Base-by-base conservation (phyloP, 2,113 vertebrate genomes). In the Scomber scombrus region DNA sequence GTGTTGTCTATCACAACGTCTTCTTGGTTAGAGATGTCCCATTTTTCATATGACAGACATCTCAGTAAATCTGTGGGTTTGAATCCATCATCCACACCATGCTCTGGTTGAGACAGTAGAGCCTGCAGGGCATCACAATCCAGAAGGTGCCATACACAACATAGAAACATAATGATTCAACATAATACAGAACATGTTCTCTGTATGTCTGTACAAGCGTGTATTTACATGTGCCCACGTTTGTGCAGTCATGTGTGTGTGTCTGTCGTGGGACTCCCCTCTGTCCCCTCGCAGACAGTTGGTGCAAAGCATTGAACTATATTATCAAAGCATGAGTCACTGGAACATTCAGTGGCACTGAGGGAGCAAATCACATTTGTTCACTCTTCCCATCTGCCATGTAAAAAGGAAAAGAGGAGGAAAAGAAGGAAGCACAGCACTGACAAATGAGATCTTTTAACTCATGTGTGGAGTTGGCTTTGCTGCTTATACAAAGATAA, bases 261-360 rank as follows among this genome's bases (percentile, higher is more conserved):
- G 21, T 70, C 31, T 75, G 49, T 31, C 29, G 57, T 67, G 55
- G 68, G 75, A 49, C 65, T 29, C 21, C 45, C 5, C 55, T 56
- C 26, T 18, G 26, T 75, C 57, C 52, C 51, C 70, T 55, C 55
- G 67, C 49, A 82, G 75, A 81, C 79, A 79, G 67, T 79, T 74
- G 80, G 75, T 78, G 61, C 49, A 61, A 61, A 79, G 63, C 71
- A 47, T 7, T 77, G 67, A 70, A 81, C 79, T 85, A 75, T 67
- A 84, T 82, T 68, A 85, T 61, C 80, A 67, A 19, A 81, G 79
- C 71, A 85, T 85, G 86, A 92, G 80, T 90, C 89, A 91, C 79
- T 78, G 71, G 75, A 82, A 82, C 80, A 63, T 85, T 81, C 75
- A 84, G 85, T 75, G 65, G 75, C 73, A 74, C 49, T 3, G 18